These are phyloP conservation scores for Aethina tumida DNA, from an alignment of 1,140 invertebrate species.

Conservation along the genomic window DNA sequence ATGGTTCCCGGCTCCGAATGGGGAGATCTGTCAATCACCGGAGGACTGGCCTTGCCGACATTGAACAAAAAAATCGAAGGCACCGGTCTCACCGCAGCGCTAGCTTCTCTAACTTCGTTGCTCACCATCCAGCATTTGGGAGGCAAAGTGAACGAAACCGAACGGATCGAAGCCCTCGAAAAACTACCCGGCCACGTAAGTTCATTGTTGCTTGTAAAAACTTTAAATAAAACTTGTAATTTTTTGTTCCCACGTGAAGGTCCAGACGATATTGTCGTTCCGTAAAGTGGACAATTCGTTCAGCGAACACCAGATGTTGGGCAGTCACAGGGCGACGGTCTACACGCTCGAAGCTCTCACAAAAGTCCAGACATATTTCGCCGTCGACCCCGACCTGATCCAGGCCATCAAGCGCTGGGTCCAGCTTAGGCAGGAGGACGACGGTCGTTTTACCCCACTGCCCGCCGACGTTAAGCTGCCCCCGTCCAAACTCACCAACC, in stretches of 20 bases:
- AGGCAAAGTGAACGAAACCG: slow-evolving; percentile 37
- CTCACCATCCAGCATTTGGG: slow-evolving; percentile 42
- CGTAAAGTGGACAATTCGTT: slow-evolving; percentile 50
- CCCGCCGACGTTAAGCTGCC: slow-evolving; percentile 43
- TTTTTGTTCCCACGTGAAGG: slow-evolving; percentile 36
- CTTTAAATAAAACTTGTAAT: slow-evolving; percentile 4
- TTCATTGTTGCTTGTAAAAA: slow-evolving; percentile 2
- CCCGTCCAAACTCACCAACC: slow-evolving; percentile 4
- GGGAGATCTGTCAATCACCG: slow-evolving; percentile 46
- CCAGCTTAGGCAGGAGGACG: slow-evolving; percentile 44
- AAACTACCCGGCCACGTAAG: slow-evolving; percentile 43
- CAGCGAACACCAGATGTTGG: slow-evolving; percentile 49
- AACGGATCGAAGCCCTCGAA: slow-evolving; percentile 38
- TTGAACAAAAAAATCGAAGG: slow-evolving; percentile 26
- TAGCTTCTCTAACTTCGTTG: slow-evolving; percentile 35
- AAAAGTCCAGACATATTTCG: slow-evolving; percentile 46
- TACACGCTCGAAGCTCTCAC: slow-evolving; percentile 46
- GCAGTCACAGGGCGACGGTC: slow-evolving; percentile 46
- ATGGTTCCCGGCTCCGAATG: slow-evolving; percentile 51
- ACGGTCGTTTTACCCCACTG: slow-evolving; percentile 47
- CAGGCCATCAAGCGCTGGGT: slow-evolving; percentile 48
- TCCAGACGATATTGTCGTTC: slow-evolving; percentile 50
- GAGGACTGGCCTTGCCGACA: slow-evolving; percentile 45
- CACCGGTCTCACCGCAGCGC: slow-evolving; percentile 29
- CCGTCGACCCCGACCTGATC: slow-evolving; percentile 46